Evolutionary conservation across 2,888 invertebrate genomes (phyloP).

Genomic region (Lypha dubia): DNA sequence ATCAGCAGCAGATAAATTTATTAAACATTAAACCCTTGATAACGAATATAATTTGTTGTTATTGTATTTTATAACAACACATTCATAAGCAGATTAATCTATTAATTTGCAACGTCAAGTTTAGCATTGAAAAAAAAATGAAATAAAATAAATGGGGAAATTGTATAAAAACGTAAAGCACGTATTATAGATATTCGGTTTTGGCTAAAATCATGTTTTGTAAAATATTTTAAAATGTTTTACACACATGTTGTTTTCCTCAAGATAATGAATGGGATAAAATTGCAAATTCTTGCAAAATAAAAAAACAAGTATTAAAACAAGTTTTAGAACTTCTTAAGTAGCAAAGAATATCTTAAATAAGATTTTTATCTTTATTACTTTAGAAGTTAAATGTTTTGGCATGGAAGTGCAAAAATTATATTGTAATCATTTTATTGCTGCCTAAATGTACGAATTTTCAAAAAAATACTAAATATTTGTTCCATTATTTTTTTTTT

Average conservation of each 20-base stretch:
- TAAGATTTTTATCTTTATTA: too few relatives aligned
- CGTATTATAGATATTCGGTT: constrained; percentile 14
- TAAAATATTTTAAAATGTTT: background rate
- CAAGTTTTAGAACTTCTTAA: too few relatives aligned
- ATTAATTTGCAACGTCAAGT: constrained; percentile 12
- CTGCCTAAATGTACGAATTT: too few relatives aligned
- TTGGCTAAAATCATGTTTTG: background rate
- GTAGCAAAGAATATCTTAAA: too few relatives aligned
- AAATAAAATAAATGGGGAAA: constrained; percentile 16
- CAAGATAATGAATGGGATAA: too few relatives aligned
- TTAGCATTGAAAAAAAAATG: constrained; percentile 29
- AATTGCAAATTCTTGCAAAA: background rate
- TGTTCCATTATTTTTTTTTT: too few relatives aligned
- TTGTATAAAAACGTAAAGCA: constrained; percentile 50
- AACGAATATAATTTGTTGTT: constrained; percentile 30
- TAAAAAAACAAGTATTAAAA: too few relatives aligned
- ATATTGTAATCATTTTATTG: too few relatives aligned
- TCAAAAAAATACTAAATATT: too few relatives aligned
- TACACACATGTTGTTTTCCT: too few relatives aligned
- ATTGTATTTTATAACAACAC: constrained; percentile 17
- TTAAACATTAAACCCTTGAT: constrained; percentile 61
- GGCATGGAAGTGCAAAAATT: too few relatives aligned
- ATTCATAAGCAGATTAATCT: constrained; percentile 37
- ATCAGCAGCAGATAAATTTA: constrained; percentile 61
- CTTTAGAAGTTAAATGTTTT: too few relatives aligned